Base-by-base conservation (phyloP, 1,140 invertebrate genomes). In the Lepidurus apus region DNA sequence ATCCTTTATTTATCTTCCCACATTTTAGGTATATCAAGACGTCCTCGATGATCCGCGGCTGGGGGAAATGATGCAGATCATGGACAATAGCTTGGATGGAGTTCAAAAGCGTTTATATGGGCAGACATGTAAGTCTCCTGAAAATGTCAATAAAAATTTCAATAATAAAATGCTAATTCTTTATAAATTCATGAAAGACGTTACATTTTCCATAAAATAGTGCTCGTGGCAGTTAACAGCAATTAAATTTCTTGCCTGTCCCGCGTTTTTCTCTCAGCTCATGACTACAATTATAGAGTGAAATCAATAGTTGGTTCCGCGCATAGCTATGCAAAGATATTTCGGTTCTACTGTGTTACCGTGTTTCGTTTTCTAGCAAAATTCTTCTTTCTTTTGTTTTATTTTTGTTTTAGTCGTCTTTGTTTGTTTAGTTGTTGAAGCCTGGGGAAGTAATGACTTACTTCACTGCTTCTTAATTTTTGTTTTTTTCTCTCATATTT, bases 231-330 rank as follows among this genome's bases (percentile, higher is more conserved):
- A 17, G 0, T 65, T 34, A 34, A 3, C 2, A 34, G 34, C 34
- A 34, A 34, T 34, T 3, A 34, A 34, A 4, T 2, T 1, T 26
- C 26, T n/a, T 34, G 34, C 4, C 2, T 34, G 34, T 34, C 26
- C 2, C 26, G 21, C 53, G 53, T n/a, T 65, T 65, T 65, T 65
- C 8, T 65, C 53, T 65, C 9, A 21, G 17, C 21, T 65, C 53
- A 7, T 65, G 53, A 7, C 53, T 7, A 21, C 17, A n/a, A 65
- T 65, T 65, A 21, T 13, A 21, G n/a, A 65, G 53, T 65, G 53
- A 65, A 65, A 65, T 65, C 53, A 65, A 65, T 65, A 65, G 53
- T 21, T 21, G 53, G 53, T 65, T 65, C 53, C 53, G n/a, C 21
- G 21, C 53, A 21, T 65, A 65, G 45, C 53, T 21, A 13, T n/a